Evolutionary conservation across 2,888 invertebrate genomes (phyloP), one percentile per base, ranked within the genome.

Genomic region (Sminthurides aquaticus): DNA sequence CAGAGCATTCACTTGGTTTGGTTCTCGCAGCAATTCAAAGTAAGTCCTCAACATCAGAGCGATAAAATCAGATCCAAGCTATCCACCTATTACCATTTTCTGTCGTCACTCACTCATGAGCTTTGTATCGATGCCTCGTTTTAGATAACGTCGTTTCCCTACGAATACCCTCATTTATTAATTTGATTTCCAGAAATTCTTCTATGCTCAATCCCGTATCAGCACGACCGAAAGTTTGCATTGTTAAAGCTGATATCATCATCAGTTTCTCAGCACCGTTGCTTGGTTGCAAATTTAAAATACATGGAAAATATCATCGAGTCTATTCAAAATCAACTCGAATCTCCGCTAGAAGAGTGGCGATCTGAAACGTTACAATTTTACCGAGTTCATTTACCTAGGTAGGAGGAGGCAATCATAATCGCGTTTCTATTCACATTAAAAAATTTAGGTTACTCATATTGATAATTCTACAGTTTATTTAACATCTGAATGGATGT

Each of bases 21-120:
- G 54, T 64, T 25, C 26, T 64, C 2, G 55, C 28, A 15, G 58
- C 58, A 28, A 52, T 64, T 64, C 64, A 55, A 26, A 64, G 63
- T 63, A 63, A 34, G 34, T 22, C 8, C 3, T n/a, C n/a, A n/a
- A n/a, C n/a, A n/a, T n/a, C n/a, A n/a, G n/a, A n/a, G n/a, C n/a
- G n/a, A n/a, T n/a, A n/a, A n/a, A n/a, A n/a, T n/a, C n/a, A n/a
- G n/a, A n/a, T n/a, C n/a, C n/a, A n/a, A n/a, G n/a, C n/a, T n/a
- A n/a, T n/a, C n/a, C n/a, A n/a, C n/a, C n/a, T n/a, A n/a, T n/a
- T n/a, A n/a, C n/a, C n/a, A n/a, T n/a, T n/a, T n/a, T n/a, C n/a
- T n/a, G n/a, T n/a, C n/a, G n/a, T n/a, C n/a, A n/a, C n/a, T n/a
- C n/a, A n/a, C n/a, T n/a, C n/a, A n/a, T n/a, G n/a, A n/a, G n/a